Percentiles rank a stretch among this genome's conserved stretches.
phyloP scores from a whole-genome alignment of 2,888 invertebrate genomes.

The Parapristionchus giblindavisi region DNA sequence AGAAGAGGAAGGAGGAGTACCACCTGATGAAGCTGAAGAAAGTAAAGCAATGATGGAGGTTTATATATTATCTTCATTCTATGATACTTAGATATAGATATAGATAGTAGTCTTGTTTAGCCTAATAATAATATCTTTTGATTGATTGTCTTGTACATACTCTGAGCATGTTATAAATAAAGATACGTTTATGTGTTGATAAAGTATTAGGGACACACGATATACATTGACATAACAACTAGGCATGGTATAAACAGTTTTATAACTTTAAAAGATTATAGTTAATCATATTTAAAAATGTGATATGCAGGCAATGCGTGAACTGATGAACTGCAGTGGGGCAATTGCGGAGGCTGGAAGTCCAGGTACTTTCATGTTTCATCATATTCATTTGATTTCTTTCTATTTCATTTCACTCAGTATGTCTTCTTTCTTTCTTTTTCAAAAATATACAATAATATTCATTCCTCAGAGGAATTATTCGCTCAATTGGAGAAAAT shows the following conservation, averaged over 20 bases:
- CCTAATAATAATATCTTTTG: too few species aligned
- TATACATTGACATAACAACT: too few species aligned
- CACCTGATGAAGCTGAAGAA: slow-evolving; percentile 39
- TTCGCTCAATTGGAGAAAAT: slow-evolving; percentile 49
- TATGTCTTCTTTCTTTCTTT: too few species aligned
- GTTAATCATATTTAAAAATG: not conserved
- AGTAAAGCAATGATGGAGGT: slow-evolving; percentile 52
- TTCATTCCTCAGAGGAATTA: slow-evolving; percentile 21
- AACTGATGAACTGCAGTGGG: slow-evolving; percentile 48
- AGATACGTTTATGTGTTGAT: too few species aligned
- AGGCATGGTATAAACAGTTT: too few species aligned
- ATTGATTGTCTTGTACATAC: too few species aligned
- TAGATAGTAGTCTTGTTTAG: too few species aligned
- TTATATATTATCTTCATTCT: not conserved
- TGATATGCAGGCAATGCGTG: slow-evolving; percentile 46
- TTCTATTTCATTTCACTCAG: not conserved
- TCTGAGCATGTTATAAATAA: too few species aligned
- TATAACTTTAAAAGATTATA: too few species aligned
- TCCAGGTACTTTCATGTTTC: slow-evolving; percentile 22
- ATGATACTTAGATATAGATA: too few species aligned
- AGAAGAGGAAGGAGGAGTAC: slow-evolving; percentile 31
- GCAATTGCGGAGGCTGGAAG: slow-evolving; percentile 28
- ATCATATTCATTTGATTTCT: not conserved
- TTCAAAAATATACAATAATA: not conserved
- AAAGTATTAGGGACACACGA: too few species aligned